Percentiles rank a stretch among this genome's conserved stretches.
Evolutionary conservation across 2,888 invertebrate species (phyloP).

Genomic region (Ochropleura plecta): DNA sequence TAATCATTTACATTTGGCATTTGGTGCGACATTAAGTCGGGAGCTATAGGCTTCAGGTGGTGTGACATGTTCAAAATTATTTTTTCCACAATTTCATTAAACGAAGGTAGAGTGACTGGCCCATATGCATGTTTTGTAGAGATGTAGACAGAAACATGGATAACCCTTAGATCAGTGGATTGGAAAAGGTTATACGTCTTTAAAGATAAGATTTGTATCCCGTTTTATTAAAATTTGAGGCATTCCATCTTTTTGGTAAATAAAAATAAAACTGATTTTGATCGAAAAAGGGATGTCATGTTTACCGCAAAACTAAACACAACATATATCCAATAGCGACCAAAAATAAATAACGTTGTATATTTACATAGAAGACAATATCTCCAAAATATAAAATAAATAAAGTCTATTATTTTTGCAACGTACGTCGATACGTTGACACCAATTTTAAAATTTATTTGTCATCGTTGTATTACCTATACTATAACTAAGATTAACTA

Average conservation of each 20-base stretch:
- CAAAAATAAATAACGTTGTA: conserved; percentile 1
- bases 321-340: neutral
- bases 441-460: neutral
- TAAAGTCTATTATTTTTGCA: neutral
- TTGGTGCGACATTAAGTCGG: conserved; percentile 10
- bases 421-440: neutral
- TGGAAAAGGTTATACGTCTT: neutral
- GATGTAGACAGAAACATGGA: neutral
- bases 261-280: neutral
- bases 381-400: neutral
- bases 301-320: neutral
- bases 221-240: neutral
- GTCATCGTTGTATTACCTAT: conserved; percentile 10
- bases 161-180: neutral
- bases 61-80: neutral
- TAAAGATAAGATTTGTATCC: neutral
- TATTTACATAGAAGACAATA: conserved; percentile 7
- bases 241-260: neutral
- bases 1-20: conserved; percentile 24
- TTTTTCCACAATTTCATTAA: neutral
- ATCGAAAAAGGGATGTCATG: neutral
- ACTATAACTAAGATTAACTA: neutral
- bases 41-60: conserved; percentile 10
- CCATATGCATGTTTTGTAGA: neutral
- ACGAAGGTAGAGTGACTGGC: neutral